Base-by-base conservation (phyloP, 2,888 invertebrate genomes). In the Polietes domitor region DNA sequence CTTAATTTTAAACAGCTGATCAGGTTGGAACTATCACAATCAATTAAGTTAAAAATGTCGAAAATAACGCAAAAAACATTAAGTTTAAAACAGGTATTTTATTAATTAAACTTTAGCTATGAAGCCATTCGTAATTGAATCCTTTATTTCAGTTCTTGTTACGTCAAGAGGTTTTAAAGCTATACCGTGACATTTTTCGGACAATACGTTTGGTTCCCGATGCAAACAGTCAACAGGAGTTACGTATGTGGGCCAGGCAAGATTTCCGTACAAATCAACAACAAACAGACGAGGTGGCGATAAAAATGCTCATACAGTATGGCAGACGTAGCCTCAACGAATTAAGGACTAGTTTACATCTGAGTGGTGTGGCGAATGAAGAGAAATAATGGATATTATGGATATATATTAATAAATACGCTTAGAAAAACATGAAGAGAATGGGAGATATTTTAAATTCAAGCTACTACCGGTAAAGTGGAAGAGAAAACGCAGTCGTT, bases 211-310 rank as follows among this genome's bases (percentile, higher is more conserved):
- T 94, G 88, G 94, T 97, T 9, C 94, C 95, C 0, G 95, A 96
- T 89, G 92, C 93, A 86, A 91, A 89, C 0, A 95, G 95, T 73
- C 93, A 94, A 81, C 88, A 92, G 0, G 96, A 97, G 87, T 91
- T 97, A 21, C 94, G 92, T 78, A 93, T 94, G 65, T 97, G 97
- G 97, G 95, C 95, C 0, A 93, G 95, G 77, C 91, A 93, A 17
- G 97, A 97, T 89, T 97, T 97, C 89, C 94, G 94, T 86, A 94
- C 93, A 2, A 96, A 97, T 90, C 94, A 94, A 88, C 92, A 95
- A 86, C 94, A 95, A 83, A 94, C 93, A 1, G 96, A 97, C 88
- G 96, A 96, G 92, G 93, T 95, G 37, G 92, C 94, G 0, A 96
- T 96, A 17, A 96, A 96, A 92, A 94, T 95, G 89, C 92, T 95